These are phyloP conservation scores for Stichopus chloronotus DNA, from an alignment of 35 echinoderm and acorn worm genomes.

Conservation along the genomic window DNA sequence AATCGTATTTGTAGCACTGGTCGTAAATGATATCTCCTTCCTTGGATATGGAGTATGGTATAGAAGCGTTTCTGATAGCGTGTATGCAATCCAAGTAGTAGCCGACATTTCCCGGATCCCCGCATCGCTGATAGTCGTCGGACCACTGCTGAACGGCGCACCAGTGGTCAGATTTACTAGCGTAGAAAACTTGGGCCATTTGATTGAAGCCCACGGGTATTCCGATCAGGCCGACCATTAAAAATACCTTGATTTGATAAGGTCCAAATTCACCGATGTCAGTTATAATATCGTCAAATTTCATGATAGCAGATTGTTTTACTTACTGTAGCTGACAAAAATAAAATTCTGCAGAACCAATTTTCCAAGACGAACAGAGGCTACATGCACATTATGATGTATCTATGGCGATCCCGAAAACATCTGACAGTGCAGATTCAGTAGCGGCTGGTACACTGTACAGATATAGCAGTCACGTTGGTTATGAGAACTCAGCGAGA, in stretches of 20 bases:
- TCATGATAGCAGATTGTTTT: conserved; percentile 15
- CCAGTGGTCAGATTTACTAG: conserved; percentile 82
- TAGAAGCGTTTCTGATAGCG: conserved; percentile 7
- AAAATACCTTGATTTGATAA: conserved; percentile 37
- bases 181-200: conserved; percentile 88
- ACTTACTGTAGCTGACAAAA: background rate
- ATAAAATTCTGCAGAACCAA: too few species aligned
- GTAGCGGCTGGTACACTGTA: too few species aligned
- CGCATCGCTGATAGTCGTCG: background rate
- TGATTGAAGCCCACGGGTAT: conserved; percentile 73
- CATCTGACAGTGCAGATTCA: too few species aligned
- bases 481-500: too few species aligned
- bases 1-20: conserved; percentile 50
- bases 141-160: conserved; percentile 58
- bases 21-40: background rate
- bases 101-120: background rate
- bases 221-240: conserved; percentile 40
- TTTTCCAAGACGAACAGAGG: too few species aligned
- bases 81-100: conserved; percentile 26
- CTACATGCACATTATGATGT: too few species aligned
- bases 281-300: conserved; percentile 57
- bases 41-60: conserved; percentile 1
- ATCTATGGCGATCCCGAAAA: too few species aligned
- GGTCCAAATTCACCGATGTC: conserved; percentile 56
- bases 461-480: too few species aligned